Conservation (phyloP, 2,113 vertebrate species). For the Sylvia atricapilla region DNA sequence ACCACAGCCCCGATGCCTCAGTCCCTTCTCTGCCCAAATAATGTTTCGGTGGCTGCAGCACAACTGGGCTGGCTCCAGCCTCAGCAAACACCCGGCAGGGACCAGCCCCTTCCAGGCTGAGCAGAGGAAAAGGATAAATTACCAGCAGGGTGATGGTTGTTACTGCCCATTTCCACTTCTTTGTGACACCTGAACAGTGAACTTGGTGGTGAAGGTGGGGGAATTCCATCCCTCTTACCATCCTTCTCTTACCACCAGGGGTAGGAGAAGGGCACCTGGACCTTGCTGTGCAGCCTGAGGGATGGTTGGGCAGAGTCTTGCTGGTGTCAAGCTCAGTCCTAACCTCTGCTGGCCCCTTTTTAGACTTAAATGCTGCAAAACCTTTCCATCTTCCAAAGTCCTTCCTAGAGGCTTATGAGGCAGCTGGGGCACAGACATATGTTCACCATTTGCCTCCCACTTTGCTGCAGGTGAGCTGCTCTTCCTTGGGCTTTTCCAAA, state of each 20-base stretch:
- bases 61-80: background rate
- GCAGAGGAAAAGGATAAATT: background rate
- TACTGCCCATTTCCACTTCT: background rate
- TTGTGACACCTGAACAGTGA: background rate
- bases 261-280: background rate
- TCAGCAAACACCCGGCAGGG: background rate
- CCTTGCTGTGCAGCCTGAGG: background rate
- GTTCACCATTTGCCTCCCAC: background rate
- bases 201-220: background rate
- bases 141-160: background rate
- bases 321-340: background rate
- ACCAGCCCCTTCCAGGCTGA: background rate
- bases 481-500: background rate
- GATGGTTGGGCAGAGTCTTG: background rate
- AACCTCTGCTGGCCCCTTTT: background rate
- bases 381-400: background rate
- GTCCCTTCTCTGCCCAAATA: background rate
- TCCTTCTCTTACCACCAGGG: background rate
- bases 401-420: background rate
- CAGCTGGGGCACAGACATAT: background rate
- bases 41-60: background rate
- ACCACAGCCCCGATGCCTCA: background rate
- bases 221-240: background rate
- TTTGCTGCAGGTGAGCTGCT: background rate
- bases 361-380: background rate